phyloP scores from a whole-genome alignment of 1,140 invertebrate species.

The Brachionus angularis region DNA sequence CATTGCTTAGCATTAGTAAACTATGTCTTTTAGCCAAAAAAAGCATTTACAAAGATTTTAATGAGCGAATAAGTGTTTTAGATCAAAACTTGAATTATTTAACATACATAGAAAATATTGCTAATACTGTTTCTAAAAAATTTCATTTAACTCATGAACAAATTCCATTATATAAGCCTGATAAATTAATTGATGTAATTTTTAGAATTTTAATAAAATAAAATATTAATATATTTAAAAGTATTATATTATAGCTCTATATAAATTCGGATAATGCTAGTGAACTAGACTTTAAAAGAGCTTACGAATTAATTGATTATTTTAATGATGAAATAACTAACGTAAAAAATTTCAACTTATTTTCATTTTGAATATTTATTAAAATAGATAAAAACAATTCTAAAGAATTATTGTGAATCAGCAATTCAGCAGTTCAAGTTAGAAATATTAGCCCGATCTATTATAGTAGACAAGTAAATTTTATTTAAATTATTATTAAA shows the following conservation, averaged over 20 bases:
- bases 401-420: no score
- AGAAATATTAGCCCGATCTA: constrained; percentile 11
- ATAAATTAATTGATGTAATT: constrained; percentile 33
- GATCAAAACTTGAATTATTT: constrained; percentile 13
- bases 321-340: constrained; percentile 12
- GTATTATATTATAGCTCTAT: constrained; percentile 16
- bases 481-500: not conserved
- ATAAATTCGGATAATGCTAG: constrained; percentile 5
- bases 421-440: constrained; percentile 11
- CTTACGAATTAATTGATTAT: constrained; percentile 32
- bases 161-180: constrained; percentile 22
- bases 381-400: constrained; percentile 1
- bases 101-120: constrained; percentile 11
- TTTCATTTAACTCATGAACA: not conserved
- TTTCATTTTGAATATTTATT: not conserved
- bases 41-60: not conserved
- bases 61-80: not conserved
- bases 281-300: constrained; percentile 22
- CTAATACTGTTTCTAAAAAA: not conserved
- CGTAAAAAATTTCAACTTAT: not conserved
- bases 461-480: constrained; percentile 26
- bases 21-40: constrained; percentile 1
- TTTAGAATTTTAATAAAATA: not conserved
- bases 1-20: constrained; percentile 24
- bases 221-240: not conserved